A percentile compares a stretch with the other conserved stretches of the same genome.
phyloP scores from a whole-genome alignment of 2,888 invertebrate genomes.

The Chydorus sphaericus region DNA sequence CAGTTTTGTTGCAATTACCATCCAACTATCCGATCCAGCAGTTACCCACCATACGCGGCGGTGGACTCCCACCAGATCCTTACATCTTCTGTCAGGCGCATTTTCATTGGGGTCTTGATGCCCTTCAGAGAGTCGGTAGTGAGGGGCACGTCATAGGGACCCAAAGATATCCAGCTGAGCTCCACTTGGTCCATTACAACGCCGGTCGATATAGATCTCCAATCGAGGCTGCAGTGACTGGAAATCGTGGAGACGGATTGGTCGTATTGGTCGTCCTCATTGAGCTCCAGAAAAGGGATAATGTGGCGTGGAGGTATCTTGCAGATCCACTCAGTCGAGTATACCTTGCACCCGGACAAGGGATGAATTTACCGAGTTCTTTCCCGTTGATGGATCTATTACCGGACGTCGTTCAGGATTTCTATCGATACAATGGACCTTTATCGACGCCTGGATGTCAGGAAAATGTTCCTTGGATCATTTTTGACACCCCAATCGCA shows the following conservation, averaged over 20 bases:
- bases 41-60: not conserved
- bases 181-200: conserved; percentile 64
- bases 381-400: not conserved
- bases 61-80: not conserved
- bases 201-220: conserved; percentile 35
- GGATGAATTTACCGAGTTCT: not conserved
- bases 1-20: not conserved
- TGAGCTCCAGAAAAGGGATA: too few species aligned
- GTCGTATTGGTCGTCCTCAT: conserved; percentile 44
- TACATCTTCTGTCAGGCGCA: not conserved
- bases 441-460: not conserved
- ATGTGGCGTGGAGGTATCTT: too few species aligned
- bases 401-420: not conserved
- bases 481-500: not conserved
- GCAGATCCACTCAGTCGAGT: not conserved
- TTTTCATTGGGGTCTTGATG: not conserved
- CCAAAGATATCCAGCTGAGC: conserved; percentile 52
- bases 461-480: not conserved
- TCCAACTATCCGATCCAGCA: not conserved
- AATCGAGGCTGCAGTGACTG: conserved; percentile 36
- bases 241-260: conserved; percentile 38
- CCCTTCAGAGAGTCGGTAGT: not conserved
- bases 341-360: too few species aligned
- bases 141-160: not conserved
- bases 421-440: not conserved